Evolutionary conservation across 2,113 vertebrate genomes (phyloP).

Genomic region (Noturus placidus): DNA sequence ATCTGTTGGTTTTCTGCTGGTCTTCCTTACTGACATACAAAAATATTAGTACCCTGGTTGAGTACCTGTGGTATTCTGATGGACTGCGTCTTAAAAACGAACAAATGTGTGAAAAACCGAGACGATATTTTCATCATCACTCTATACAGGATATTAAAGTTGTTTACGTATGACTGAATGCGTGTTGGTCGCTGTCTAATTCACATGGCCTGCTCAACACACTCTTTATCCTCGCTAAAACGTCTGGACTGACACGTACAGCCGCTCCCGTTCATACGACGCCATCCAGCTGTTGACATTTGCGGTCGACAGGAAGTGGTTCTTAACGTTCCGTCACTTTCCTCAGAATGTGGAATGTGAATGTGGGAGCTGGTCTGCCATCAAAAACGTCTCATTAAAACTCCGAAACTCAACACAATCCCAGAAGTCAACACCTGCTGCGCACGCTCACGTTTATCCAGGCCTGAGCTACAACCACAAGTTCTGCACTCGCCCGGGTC

Average conservation of each 20-base stretch:
- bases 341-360: not conserved
- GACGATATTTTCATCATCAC: not conserved
- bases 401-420: not conserved
- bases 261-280: not conserved
- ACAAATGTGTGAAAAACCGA: not conserved
- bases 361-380: not conserved
- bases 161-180: not conserved
- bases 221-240: constrained; percentile 35
- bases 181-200: not conserved
- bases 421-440: constrained; percentile 7
- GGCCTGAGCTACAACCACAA: not conserved
- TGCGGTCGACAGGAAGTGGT: not conserved
- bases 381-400: constrained; percentile 1
- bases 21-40: not conserved
- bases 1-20: not conserved
- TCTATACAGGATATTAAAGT: not conserved
- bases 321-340: not conserved
- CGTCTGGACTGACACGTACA: not conserved
- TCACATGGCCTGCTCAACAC: not conserved
- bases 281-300: not conserved
- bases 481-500: not conserved
- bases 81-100: not conserved
- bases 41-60: not conserved
- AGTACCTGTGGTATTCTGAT: not conserved
- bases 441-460: not conserved